Evolutionary conservation across 2,888 invertebrate species (phyloP), one percentile per base, ranked within the genome.

Genomic region (Camponotus fellah): DNA sequence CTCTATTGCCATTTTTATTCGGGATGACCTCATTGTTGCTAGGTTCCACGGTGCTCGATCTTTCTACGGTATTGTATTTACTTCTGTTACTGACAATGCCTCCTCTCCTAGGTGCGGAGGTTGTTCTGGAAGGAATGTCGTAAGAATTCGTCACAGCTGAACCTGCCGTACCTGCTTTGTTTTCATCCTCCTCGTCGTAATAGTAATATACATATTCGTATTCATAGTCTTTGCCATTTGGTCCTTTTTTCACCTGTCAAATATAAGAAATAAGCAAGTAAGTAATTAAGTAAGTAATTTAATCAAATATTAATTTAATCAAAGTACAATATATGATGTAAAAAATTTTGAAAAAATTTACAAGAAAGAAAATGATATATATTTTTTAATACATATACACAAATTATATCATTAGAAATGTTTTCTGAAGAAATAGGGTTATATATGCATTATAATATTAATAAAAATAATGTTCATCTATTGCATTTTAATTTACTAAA

Each of bases 201-300:
- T 98, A 98, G 93, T 98, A 98, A 93, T 98, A 98, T 40, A 98
- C 97, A 93, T 98, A 98, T 94, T 98, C 98, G 92, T 98, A 98
- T 94, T 98, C 98, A 92, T 98, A 98, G 93, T 98, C 98, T 94
- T 98, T 97, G 2, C 98, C 98, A 92, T 98, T 98, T 1, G 98
- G 98, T 17, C 98, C 98, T 93, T 98, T 98, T 92, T 98, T 98
- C 49, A 98, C 97, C 95, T 98, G 34, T 71, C 10, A 6, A n/a
- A 8, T 46, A 8, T 10, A 21, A 82, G 32, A 64, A 26, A 21
- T 26, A 21, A 49, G 12, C 32, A 32, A 26, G 10, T 53, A n/a
- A 26, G 26, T 26, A 26, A 26, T 26, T 26, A 26, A 26, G 26
- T 26, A 26, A 26, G 12, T 21, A 37, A 66, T 49, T 37, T 69